phyloP scores from a whole-genome alignment of 2,888 invertebrate species.

The Baccha elongata region DNA sequence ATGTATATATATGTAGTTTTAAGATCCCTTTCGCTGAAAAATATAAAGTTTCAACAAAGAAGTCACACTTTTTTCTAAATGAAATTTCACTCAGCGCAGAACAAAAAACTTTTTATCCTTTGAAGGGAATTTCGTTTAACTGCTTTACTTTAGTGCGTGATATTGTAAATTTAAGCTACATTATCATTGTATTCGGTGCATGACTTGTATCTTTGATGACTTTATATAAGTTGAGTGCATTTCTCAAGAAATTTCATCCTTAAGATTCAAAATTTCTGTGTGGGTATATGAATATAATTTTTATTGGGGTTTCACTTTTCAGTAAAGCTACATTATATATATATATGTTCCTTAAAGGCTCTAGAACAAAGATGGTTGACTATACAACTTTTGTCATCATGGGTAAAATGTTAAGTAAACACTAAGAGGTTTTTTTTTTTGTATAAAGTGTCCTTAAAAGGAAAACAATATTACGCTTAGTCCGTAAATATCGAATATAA shows the following conservation, averaged over 20 bases:
- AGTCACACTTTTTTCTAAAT: too few species aligned
- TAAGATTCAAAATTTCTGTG: conserved; percentile 3
- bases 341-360: too few species aligned
- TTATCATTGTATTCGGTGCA: neutral
- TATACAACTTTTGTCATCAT: too few species aligned
- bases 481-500: conserved; percentile 17
- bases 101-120: conserved; percentile 21
- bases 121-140: too few species aligned
- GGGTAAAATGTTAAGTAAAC: conserved; percentile 9
- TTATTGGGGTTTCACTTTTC: neutral
- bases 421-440: neutral
- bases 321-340: too few species aligned
- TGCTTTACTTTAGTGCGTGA: neutral
- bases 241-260: neutral
- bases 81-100: neutral
- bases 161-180: conserved; percentile 8
- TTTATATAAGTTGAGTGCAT: too few species aligned
- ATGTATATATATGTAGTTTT: too few species aligned
- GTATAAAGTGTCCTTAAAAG: conserved; percentile 31
- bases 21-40: conserved; percentile 4
- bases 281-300: conserved; percentile 1
- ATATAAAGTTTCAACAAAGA: too few species aligned
- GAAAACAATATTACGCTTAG: conserved; percentile 21
- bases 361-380: conserved; percentile 14
- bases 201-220: neutral